Base-by-base conservation (phyloP, 2,888 invertebrate species). In the Drosophila koepferae region DNA sequence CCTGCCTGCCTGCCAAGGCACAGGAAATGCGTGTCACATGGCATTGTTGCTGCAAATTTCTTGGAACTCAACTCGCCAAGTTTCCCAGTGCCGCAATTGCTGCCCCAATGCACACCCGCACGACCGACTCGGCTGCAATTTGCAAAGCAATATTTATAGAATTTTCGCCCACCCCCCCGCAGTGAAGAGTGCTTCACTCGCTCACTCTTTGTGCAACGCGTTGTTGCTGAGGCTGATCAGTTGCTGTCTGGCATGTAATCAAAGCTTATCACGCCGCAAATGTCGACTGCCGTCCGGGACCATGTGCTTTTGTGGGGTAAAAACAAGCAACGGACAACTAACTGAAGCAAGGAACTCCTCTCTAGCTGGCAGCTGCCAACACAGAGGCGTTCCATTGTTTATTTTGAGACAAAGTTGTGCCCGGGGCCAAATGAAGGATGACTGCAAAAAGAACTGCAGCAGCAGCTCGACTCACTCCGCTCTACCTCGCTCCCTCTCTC, bases 1-100 rank as follows among this genome's bases (percentile, higher is more conserved):
- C 56, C 49, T 49, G 18, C n/a, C 49, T n/a, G 51, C 31, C 34
- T 54, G 53, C 36, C 0, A 20, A 40, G 51, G 54, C 81, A 81
- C 77, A 81, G 81, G 81, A 81, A 78, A 81, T 81, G 81, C 77
- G 78, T 77, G 78, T 72, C 81, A 80, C 77, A 72, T 53, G 56
- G 56, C 76, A 61, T 80, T 71, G 63, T 64, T 69, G 59, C 75
- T 58, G 51, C 62, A 62, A 55, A 51, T 68, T 77, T 77, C 80
- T 77, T 81, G 67, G 67, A 78, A 80, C n/a, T 48, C 59, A 55
- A 55, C 72, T 80, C 61, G 56, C 44, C 60, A 76, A 80, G 77
- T 80, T 77, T 80, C 77, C 77, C 80, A 80, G 31, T 70, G 76
- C 74, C 44, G 28, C 77, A 76, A 80, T 43, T 65, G 70, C 74